phyloP scores from a whole-genome alignment of 2,113 vertebrate genomes.

The Albula goreensis region DNA sequence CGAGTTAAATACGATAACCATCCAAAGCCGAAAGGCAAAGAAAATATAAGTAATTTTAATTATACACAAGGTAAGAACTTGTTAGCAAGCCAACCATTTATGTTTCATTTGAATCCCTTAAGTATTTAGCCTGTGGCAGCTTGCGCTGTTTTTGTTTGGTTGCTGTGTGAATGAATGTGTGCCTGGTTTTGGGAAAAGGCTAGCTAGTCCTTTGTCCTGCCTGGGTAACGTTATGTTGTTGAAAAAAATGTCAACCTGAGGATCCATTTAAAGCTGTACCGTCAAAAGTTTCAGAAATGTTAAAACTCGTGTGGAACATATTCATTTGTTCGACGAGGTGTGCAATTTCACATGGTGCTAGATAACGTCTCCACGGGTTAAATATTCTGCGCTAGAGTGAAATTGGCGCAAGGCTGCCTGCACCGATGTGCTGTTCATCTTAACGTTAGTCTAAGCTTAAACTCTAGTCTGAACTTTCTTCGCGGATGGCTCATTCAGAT shows the following conservation, averaged over 20 bases:
- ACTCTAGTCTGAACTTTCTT: not conserved
- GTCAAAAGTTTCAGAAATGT: not conserved
- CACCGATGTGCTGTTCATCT: not conserved
- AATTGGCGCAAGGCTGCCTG: conserved; percentile 8
- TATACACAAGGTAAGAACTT: conserved; percentile 58
- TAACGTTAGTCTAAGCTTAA: not conserved
- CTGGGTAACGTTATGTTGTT: conserved; percentile 43
- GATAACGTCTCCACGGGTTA: not conserved
- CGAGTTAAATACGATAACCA: conserved; percentile 64
- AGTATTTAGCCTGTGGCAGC: conserved; percentile 52
- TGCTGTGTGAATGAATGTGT: conserved; percentile 64
- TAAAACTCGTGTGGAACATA: not conserved
- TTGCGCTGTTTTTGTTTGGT: conserved; percentile 70
- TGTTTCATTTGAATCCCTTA: conserved; percentile 21
- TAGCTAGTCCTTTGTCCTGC: conserved; percentile 71
- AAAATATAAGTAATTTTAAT: not conserved
- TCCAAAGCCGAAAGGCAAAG: conserved; percentile 13
- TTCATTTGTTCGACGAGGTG: not conserved
- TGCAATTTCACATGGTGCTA: conserved; percentile 1
- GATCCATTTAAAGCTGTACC: conserved; percentile 4
- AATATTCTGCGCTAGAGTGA: not conserved
- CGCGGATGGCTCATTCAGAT: not conserved
- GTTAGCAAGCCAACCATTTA: conserved; percentile 14
- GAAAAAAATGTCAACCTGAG: not conserved
- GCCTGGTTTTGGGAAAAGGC: conserved; percentile 57